phyloP scores from a whole-genome alignment of 30 jellyfish, hydroid and myxozoan species.

The Aurelia sp. region DNA sequence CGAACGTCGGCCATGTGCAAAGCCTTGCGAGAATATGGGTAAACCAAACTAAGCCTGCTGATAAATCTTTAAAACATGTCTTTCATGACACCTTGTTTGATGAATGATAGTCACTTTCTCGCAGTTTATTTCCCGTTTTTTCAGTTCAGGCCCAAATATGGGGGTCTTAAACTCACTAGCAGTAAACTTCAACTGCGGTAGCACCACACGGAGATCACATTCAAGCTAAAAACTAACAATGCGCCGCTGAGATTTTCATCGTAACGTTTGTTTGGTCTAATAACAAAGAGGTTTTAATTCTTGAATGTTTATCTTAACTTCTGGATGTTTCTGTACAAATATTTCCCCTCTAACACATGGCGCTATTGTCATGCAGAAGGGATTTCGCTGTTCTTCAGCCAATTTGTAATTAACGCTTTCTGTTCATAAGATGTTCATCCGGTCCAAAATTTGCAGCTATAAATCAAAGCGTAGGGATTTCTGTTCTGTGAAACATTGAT shows the following conservation, averaged over 20 bases:
- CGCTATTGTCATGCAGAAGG: neutral
- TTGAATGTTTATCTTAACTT: neutral
- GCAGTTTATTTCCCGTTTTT: neutral
- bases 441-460: neutral
- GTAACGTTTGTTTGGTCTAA: neutral
- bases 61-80: neutral
- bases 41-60: neutral
- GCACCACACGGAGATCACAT: neutral
- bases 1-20: no score
- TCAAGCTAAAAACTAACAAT: neutral
- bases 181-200: no score
- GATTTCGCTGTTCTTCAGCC: neutral
- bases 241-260: neutral
- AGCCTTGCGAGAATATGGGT: no score
- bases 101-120: neutral
- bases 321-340: constrained; percentile 1
- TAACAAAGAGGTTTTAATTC: constrained; percentile 1
- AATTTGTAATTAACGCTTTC: neutral
- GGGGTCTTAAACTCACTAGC: neutral
- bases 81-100: neutral
- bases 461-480: neutral
- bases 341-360: constrained; percentile 19
- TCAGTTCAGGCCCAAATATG: neutral
- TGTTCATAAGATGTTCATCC: neutral
- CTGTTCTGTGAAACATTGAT: no score